Percentiles rank a stretch among this genome's conserved stretches.
Conservation (phyloP, 2,797 vertebrate species). For the Takifugu rubripes region DNA sequence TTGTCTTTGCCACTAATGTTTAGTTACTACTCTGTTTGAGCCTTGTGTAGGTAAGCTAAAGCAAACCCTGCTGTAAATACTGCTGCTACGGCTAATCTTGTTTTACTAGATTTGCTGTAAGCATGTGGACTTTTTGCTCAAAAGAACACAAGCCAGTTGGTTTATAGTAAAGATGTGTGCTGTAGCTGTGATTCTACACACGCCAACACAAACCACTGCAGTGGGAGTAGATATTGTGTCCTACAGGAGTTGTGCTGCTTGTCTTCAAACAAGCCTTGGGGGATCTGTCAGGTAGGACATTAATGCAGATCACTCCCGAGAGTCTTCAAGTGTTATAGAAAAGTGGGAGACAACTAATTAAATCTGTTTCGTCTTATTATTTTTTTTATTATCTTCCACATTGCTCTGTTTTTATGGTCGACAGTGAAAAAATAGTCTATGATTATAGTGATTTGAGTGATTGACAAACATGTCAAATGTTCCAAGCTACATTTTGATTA, state of each 20-base stretch:
- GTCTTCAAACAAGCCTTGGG: slow-evolving; percentile 17
- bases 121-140: too few relatives aligned
- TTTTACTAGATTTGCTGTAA: too few relatives aligned
- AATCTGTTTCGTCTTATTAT: slow-evolving; percentile 35
- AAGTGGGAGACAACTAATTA: slow-evolving; percentile 27
- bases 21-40: background rate
- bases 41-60: too few relatives aligned
- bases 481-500: too few relatives aligned
- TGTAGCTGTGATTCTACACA: too few relatives aligned
- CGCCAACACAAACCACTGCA: too few relatives aligned
- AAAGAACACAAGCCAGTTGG: too few relatives aligned
- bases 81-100: too few relatives aligned
- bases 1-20: background rate
- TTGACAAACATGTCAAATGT: too few relatives aligned
- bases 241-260: background rate
- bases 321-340: background rate
- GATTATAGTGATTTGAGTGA: slow-evolving; percentile 33
- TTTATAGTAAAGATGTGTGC: too few relatives aligned
- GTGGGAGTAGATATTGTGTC: background rate
- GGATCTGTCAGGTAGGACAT: slow-evolving; percentile 1
- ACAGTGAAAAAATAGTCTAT: slow-evolving; percentile 40
- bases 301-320: slow-evolving; percentile 1
- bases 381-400: slow-evolving; percentile 26
- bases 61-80: too few relatives aligned
- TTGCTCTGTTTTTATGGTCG: slow-evolving; percentile 27